Base-by-base conservation (phyloP, 2,797 vertebrate species). In the Discoglossus pictus region DNA sequence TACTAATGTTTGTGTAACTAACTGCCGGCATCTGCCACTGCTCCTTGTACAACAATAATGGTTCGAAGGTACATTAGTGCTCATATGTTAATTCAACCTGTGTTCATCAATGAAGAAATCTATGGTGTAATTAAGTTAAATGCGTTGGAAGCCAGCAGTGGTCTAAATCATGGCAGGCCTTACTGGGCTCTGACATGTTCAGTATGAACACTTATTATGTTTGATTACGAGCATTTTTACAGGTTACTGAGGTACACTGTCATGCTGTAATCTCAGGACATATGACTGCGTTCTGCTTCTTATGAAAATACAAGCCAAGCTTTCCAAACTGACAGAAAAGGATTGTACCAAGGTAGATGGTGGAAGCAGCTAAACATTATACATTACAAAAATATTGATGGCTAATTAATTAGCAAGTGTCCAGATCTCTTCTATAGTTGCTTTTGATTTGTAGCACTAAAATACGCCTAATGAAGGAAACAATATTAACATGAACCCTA, bases 1-100 rank as follows among this genome's bases (percentile, higher is more conserved):
- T 91, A 94, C 93, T 93, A 91, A 96, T 97, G 95, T 96, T 95
- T 95, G 94, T 96, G 94, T 98, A 95, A 92, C 96, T 96, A 96
- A 96, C 89, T 88, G 91, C 86, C 82, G 86, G 90, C 84, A 90
- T 90, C 86, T 89, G 88, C 82, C 83, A 82, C 65, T 66, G 81
- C 84, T 87, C 77, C 90, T 86, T 90, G 91, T 92, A 92, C 88
- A 87, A 93, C 92, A 90, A 82, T 93, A 93, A 91, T 74, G 82
- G 85, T 79, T 83, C 82, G 88, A 84, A 89, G 82, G 90, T 87
- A 92, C 92, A 94, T 93, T 90, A 92, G 89, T 86, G 80, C 82
- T 80, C 83, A 80, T 72, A 73, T 91, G 91, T 91, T 94, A 93
- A 96, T 96, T 94, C 87, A 83, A 80, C 75, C 84, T 83, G 85